phyloP scores from a whole-genome alignment of 2,113 vertebrate genomes.

The Hippolais icterina region DNA sequence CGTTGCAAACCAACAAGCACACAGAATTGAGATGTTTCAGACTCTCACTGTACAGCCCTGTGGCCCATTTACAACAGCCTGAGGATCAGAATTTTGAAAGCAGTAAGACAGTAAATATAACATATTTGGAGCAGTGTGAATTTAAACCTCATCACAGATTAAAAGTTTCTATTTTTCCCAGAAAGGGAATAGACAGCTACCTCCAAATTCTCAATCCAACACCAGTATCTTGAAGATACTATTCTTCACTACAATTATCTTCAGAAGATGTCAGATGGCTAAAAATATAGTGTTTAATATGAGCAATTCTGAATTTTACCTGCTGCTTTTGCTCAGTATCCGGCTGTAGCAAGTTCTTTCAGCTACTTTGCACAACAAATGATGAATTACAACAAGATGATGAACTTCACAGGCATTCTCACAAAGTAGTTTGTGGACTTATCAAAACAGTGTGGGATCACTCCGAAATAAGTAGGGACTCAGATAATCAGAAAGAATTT shows the following conservation, averaged over 20 bases:
- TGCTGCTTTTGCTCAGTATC: neutral
- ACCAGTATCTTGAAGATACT: neutral
- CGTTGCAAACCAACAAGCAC: neutral
- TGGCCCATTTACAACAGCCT: neutral
- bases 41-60: neutral
- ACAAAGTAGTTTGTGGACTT: neutral
- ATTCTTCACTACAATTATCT: neutral
- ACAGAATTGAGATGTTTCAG: neutral
- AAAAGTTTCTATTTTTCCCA: neutral
- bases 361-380: neutral
- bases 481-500: neutral
- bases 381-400: neutral
- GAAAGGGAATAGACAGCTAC: neutral
- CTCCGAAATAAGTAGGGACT: neutral
- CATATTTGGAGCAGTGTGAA: neutral
- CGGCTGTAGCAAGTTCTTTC: neutral
- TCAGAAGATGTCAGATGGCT: neutral
- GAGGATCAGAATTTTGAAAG: neutral
- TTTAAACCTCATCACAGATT: neutral
- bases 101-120: neutral
- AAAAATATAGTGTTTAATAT: neutral
- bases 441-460: neutral
- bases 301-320: neutral
- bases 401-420: neutral
- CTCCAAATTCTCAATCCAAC: neutral